Evolutionary conservation across 2,797 vertebrate genomes (phyloP), one percentile per base, ranked within the genome.

Genomic region (Etheostoma perlongum): DNA sequence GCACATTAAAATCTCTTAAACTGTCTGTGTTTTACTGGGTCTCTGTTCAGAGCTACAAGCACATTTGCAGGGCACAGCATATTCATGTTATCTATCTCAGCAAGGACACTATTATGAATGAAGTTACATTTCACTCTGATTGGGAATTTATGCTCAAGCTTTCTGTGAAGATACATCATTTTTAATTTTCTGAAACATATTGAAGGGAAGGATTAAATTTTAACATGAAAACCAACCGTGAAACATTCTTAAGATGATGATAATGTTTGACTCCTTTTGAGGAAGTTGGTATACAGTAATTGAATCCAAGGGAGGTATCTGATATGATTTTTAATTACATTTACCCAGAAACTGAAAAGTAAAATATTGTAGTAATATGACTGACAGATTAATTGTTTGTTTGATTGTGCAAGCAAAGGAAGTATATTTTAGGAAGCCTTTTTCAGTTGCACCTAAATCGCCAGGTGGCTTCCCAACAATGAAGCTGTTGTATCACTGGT

Each of bases 1-100:
- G 91, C 88, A 93, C 90, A 95, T 95, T 94, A 94, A 95, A 95
- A 91, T 93, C 87, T 92, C 91, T 90, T 93, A 92, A 95, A 94
- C 87, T 84, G 84, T 92, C 86, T 91, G 82, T 85, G 84, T 88
- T 79, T 92, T 81, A 84, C 78, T 90, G 80, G 49, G 72, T 90
- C 64, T 90, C 86, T 76, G n/a, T 79, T 78, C 59, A 36, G 72
- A 61, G 81, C 84, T 52, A 10, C 36, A 78, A 85, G 83, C 82
- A 83, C 51, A 77, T 63, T 80, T 76, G 30, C 62, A 65, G 67
- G 76, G 67, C 54, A 53, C 62, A 68, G 74, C 69, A 72, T 74
- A 78, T 70, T 85, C 66, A 65, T 30, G 46, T 85, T 90, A 90
- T 92, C 88, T 84, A 66, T 75, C 59, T 70, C 53, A 66, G 64